Evolutionary conservation across 2,797 vertebrate species (phyloP), one percentile per base, ranked within the genome.

Genomic region (Macroramphosus scolopax): DNA sequence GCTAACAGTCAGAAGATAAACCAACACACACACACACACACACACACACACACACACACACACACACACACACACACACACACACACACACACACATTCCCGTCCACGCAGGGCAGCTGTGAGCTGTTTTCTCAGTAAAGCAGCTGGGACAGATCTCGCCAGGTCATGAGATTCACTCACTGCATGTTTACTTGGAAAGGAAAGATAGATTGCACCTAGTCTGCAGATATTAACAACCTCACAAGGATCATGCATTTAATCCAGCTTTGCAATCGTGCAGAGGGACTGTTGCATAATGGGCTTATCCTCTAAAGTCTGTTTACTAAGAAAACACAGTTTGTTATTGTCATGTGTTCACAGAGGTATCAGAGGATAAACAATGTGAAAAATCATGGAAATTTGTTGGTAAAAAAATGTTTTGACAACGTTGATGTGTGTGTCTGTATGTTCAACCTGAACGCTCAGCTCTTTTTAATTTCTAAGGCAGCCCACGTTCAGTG

Each of bases 111-210:
- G 31, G 47, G 51, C 61, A 77, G 67, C 77, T 68, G 62, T 52
- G 61, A 61, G 20, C 20, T 63, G 45, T 9, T 74, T 73, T 78
- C 71, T 51, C 40, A 38, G 46, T 58, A 76, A 57, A 75, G 52
- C 73, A 77, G 73, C 72, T 77, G 56, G 50, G 51, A 2, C 39
- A 38, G 52, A 45, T 75, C 43, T 55, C n/a, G n/a, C 41, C 49
- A 17, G 13, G 48, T 64, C 59, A 59, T 52, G 51, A 75, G 66
- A 77, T 67, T 71, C 24, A 31, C 18, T 49, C 29, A 9, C 31
- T 35, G 28, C 13, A 7, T 8, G 30, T 65, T 77, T 80, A 77
- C 72, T 68, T 34, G 40, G 63, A 75, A 84, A 52, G 17, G 2
- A 25, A 33, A 44, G 40, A 57, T 62, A 33, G 45, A 62, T 17